Base-by-base conservation (phyloP, 2,888 invertebrate genomes). In the Luffia ferchaultella region DNA sequence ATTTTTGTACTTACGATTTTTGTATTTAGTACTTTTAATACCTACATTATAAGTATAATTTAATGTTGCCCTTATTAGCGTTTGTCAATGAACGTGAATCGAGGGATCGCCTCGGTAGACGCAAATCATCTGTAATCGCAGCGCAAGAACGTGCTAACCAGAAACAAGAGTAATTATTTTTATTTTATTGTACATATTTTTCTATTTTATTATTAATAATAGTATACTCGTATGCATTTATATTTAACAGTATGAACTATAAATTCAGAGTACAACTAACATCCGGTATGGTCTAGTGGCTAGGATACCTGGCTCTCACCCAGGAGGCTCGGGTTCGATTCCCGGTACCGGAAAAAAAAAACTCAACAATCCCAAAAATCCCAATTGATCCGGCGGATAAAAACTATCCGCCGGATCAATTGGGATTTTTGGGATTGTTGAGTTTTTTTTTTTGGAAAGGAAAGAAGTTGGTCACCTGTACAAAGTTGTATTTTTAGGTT, bases 271-370 rank as follows among this genome's bases (percentile, higher is more conserved):
- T 3, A 12, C 3, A 15, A 5, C 15, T 3, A 5, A 45, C 7
- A 2, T 85, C 85, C 85, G 83, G 79, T 86, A 86, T 86, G 84
- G 85, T 86, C 85, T 86, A 86, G 85, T 86, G 85, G 86, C 79
- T 85, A 86, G 85, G 85, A 85, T 85, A 85, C 78, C 85, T 85
- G 85, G 85, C 70, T 85, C 73, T 86, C 85, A 85, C 80, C 84
- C 83, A 83, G 83, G 78, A 85, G 85, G 85, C 85, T 68, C 73
- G 74, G 68, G 67, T 70, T 85, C 85, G 83, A 85, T 85, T 85
- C 83, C 84, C 85, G 85, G 85, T 85, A 85, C 77, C 80, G 85
- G 85, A 85, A n/a, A n/a, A 46, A 44, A n/a, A n/a, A n/a, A n/a
- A n/a, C n/a, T n/a, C n/a, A n/a, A n/a, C n/a, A n/a, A n/a, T n/a